Percentiles rank a stretch among this genome's conserved stretches.
phyloP scores from a whole-genome alignment of 2,797 vertebrate species.

The Euthynnus affinis region DNA sequence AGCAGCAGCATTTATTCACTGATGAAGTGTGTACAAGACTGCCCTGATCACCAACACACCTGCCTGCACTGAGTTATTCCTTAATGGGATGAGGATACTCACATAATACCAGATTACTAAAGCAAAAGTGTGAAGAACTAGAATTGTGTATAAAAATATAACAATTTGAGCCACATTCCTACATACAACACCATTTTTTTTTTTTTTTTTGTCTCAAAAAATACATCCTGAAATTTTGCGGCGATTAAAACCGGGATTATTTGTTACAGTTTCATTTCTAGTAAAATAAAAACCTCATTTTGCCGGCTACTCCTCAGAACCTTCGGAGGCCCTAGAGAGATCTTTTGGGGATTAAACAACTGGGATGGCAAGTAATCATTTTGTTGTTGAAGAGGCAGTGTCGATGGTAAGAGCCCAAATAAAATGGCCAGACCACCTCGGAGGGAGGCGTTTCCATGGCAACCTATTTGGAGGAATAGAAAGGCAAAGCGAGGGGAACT shows the following conservation, averaged over 20 bases:
- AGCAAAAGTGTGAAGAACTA: neutral
- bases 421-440: slow-evolving; percentile 56
- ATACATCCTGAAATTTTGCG: neutral
- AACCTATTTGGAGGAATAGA: slow-evolving; percentile 58
- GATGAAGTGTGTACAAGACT: too few relatives aligned
- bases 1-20: neutral
- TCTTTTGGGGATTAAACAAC: slow-evolving; percentile 6
- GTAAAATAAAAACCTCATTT: neutral
- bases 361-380: slow-evolving; percentile 12
- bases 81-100: neutral
- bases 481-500: slow-evolving; percentile 32
- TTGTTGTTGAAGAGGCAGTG: slow-evolving; percentile 11
- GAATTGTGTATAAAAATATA: neutral
- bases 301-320: too few relatives aligned
- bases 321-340: neutral
- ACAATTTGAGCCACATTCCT: neutral
- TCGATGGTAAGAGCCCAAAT: slow-evolving; percentile 35
- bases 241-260: neutral
- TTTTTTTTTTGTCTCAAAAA: neutral
- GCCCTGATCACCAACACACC: neutral
- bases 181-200: neutral
- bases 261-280: neutral
- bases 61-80: neutral
- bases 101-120: neutral
- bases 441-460: slow-evolving; percentile 68